Evolutionary conservation across 2,797 vertebrate species (phyloP).

Genomic region (Emys orbicularis): DNA sequence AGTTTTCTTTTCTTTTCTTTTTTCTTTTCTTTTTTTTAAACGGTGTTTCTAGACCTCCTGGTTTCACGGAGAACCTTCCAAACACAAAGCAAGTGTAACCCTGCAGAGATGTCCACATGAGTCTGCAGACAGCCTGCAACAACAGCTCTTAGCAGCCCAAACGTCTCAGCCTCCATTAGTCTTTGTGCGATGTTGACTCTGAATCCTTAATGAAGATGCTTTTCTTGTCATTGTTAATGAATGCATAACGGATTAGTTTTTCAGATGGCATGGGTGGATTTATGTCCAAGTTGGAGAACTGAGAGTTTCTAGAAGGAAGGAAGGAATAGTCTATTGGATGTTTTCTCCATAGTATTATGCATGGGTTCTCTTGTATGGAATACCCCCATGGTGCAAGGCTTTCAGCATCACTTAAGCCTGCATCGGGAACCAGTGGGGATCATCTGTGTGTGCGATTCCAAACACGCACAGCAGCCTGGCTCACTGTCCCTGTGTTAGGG

Average conservation of each 20-base stretch:
- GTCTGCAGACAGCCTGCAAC: background rate
- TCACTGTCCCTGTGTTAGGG: background rate
- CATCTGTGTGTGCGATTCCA: background rate
- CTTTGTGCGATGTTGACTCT: conserved; percentile 5
- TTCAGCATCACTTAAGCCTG: background rate
- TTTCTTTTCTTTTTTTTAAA: background rate
- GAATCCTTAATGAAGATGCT: background rate
- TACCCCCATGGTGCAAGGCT: background rate
- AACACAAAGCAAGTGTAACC: background rate
- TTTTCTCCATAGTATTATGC: background rate
- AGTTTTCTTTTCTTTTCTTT: background rate
- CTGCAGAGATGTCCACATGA: fast-evolving
- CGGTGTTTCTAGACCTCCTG: background rate
- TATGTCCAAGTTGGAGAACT: background rate
- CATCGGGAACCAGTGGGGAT: fast-evolving
- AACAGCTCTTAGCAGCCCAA: background rate
- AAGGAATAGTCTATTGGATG: background rate
- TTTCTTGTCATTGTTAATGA: background rate
- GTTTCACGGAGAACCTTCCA: background rate
- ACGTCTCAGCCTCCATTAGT: conserved; percentile 4
- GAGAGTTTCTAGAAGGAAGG: background rate
- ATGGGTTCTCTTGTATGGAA: background rate
- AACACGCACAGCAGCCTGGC: background rate
- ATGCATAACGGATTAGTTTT: background rate
- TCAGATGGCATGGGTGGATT: background rate